A percentile compares a stretch with the other conserved stretches of the same genome.
Conservation (phyloP, 2,888 invertebrate species). For the Ennomos fuscantarius region DNA sequence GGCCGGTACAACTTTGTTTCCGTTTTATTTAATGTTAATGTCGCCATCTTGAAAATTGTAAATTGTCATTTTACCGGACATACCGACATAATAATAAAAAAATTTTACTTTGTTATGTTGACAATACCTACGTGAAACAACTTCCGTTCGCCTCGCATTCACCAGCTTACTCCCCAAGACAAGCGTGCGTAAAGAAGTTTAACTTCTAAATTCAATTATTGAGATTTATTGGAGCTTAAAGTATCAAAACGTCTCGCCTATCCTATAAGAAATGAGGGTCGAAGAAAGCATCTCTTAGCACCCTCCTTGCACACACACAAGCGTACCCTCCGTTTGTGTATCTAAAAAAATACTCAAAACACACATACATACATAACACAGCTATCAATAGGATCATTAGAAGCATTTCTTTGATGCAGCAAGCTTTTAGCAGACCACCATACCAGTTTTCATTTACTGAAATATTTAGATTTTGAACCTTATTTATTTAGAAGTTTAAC, state of each 20-base stretch:
- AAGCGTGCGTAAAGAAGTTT: too few relatives aligned
- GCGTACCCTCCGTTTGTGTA: conserved; percentile 54
- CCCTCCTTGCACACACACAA: conserved; percentile 73
- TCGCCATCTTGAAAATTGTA: too few relatives aligned
- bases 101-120: too few relatives aligned
- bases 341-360: conserved; percentile 73
- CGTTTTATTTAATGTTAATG: too few relatives aligned
- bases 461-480: conserved; percentile 46
- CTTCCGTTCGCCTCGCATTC: too few relatives aligned
- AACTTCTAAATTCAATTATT: too few relatives aligned
- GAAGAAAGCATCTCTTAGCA: conserved; percentile 83
- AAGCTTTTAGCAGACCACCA: conserved; percentile 73
- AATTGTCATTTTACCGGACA: too few relatives aligned
- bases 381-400: conserved; percentile 84
- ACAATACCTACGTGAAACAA: too few relatives aligned
- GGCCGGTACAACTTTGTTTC: too few relatives aligned
- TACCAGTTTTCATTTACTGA: conserved; percentile 47
- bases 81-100: too few relatives aligned
- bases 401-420: conserved; percentile 82
- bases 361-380: conserved; percentile 70
- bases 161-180: too few relatives aligned
- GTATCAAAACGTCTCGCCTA: conserved; percentile 52
- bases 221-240: too few relatives aligned
- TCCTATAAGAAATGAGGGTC: conserved; percentile 77
- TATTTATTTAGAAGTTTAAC: conserved; percentile 34